Percentiles rank a stretch among this genome's conserved stretches.
Evolutionary conservation across 1,140 invertebrate species (phyloP).

Genomic region (Neodiprion lecontei): DNA sequence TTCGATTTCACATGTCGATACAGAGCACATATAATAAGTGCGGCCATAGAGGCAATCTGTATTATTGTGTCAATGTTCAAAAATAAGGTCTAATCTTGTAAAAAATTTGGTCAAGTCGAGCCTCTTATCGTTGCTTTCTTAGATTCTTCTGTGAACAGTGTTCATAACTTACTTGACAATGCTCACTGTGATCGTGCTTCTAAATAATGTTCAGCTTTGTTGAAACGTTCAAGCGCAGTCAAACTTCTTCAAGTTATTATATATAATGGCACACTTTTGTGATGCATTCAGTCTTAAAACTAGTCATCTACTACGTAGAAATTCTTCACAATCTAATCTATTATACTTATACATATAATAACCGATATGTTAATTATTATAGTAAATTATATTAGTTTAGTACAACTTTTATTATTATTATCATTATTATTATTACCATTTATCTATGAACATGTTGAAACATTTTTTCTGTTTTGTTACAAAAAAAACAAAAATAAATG

Average conservation of each 20-base stretch:
- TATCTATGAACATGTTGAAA: conserved; percentile 1
- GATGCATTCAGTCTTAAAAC: conserved; percentile 7
- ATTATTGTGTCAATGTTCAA: too few relatives aligned
- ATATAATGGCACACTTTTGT: not conserved
- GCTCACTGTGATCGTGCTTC: not conserved
- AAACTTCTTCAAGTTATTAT: not conserved
- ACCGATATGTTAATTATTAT: not conserved
- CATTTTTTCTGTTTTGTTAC: not conserved
- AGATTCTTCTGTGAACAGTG: not conserved
- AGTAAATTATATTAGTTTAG: conserved; percentile 1
- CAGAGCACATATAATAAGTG: too few relatives aligned
- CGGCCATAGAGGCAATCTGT: too few relatives aligned
- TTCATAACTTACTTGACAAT: not conserved
- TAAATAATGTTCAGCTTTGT: not conserved
- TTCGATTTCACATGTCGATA: too few relatives aligned
- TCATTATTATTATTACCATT: not conserved
- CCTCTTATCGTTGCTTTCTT: not conserved
- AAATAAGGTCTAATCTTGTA: not conserved
- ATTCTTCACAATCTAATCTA: conserved; percentile 3
- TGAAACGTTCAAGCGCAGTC: not conserved
- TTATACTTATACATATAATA: not conserved
- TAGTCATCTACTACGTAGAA: conserved; percentile 4
- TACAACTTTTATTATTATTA: not conserved
- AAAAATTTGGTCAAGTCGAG: not conserved
- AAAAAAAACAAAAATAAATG: not conserved